Base-by-base conservation (phyloP, 2,888 invertebrate species). In the Hipparchia semele region DNA sequence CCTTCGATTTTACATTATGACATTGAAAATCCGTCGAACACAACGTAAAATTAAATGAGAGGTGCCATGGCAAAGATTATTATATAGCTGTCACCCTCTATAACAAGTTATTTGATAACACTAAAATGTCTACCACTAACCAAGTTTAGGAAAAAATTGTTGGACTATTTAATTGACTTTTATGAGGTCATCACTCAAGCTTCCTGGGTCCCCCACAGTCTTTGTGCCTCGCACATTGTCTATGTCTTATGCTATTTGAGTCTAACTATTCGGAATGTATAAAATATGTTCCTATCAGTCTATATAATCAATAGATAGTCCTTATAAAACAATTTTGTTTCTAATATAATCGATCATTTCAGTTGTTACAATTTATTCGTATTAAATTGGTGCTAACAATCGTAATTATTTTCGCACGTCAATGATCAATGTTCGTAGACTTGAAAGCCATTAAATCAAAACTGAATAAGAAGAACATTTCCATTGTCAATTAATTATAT, bases 1-100 rank as follows among this genome's bases (percentile, higher is more conserved):
- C 70, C 73, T 59, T 54, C 39, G 66, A 60, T 49, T 60, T 51
- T 51, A 13, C 23, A 49, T 13, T 46, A 62, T 7, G 3, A 49
- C 10, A 13, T 7, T 6, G 13, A 7, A 7, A 2, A 7, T 13
- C 13, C 58, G 23, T 5, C 23, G n/a, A 54, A 54, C n/a, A 1
- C 23, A 23, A 23, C 23, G 1, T 23, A 23, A 23, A 23, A 23
- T 23, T 23, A 23, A 23, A 23, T 23, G 23, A 23, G 23, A 23
- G 23, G 23, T 23, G 23, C 23, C 23, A 23, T 23, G 23, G 23
- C 23, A 23, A 23, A 23, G 23, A 23, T 23, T 23, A 23, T 23
- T 23, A 1, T 23, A 23, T 23, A 23, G 23, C 23, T 23, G 23
- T 23, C 23, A 23, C 23, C 23, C 23, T 23, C 23, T 23, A 23